phyloP scores from a whole-genome alignment of 30 jellyfish, hydroid and myxozoan genomes.

The Aurelia aurita region DNA sequence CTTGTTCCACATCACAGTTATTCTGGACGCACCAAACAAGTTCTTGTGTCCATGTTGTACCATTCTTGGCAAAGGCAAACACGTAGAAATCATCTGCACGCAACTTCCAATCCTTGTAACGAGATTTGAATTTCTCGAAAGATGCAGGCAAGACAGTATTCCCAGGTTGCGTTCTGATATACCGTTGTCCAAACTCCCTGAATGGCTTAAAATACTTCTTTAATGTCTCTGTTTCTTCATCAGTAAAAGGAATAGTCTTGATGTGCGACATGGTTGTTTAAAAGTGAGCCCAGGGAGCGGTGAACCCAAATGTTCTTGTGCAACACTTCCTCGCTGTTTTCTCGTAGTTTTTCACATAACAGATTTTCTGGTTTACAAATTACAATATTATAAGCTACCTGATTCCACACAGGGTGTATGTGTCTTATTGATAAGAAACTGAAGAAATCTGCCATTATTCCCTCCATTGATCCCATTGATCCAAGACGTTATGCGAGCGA shows the following conservation, averaged over 20 bases:
- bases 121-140: slow-evolving; percentile 37
- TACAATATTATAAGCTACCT: too few species aligned
- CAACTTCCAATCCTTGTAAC: slow-evolving; percentile 6
- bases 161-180: slow-evolving; percentile 50
- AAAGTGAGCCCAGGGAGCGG: too few species aligned
- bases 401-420: too few species aligned
- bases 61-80: slow-evolving; percentile 25
- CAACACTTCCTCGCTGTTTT: too few species aligned
- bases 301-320: too few species aligned
- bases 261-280: not conserved
- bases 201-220: slow-evolving; percentile 1
- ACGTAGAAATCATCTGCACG: slow-evolving; percentile 46
- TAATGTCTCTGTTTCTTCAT: not conserved
- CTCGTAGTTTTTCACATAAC: too few species aligned
- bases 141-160: slow-evolving; percentile 22
- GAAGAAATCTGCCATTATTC: too few species aligned
- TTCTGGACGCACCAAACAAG: slow-evolving; percentile 24
- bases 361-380: too few species aligned
- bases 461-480: too few species aligned
- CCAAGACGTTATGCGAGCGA: too few species aligned
- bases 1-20: not conserved
- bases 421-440: too few species aligned
- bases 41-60: slow-evolving; percentile 64
- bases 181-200: not conserved
- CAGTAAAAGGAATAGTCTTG: not conserved